Conservation (phyloP, 92 coral and sea anemone genomes). For the Palythoa grandis region DNA sequence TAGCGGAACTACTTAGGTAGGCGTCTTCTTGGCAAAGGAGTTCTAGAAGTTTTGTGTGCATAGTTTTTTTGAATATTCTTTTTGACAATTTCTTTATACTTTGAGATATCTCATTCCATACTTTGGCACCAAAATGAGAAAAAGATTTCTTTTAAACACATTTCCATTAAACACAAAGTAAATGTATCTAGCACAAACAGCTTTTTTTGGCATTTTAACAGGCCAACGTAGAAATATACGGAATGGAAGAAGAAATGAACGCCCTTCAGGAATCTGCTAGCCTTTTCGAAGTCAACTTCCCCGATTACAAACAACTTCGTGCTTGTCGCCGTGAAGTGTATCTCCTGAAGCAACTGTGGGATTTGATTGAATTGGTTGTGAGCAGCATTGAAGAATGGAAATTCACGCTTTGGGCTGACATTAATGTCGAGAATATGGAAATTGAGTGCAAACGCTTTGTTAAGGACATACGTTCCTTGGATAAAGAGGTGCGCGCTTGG, state of each 20-base stretch:
- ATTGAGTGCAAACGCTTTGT: slow-evolving; percentile 98
- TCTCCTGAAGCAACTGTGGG: slow-evolving; percentile 95
- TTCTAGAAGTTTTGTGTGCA: no score
- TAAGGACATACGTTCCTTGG: slow-evolving; percentile 92
- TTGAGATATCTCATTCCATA: no score
- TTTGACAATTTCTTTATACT: no score
- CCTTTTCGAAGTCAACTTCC: slow-evolving; percentile 99
- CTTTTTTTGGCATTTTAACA: neutral
- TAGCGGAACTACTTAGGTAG: no score
- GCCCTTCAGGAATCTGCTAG: slow-evolving; percentile 94
- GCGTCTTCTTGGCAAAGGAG: no score
- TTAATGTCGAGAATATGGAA: slow-evolving; percentile 97
- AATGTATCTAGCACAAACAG: neutral
- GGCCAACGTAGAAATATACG: slow-evolving; percentile 88
- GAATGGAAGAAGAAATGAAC: slow-evolving; percentile 95
- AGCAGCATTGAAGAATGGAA: slow-evolving; percentile 99
- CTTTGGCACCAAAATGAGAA: no score
- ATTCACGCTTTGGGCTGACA: slow-evolving; percentile 93
- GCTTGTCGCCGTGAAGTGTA: slow-evolving; percentile 97
- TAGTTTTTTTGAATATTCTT: no score
- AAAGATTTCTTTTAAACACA: no score
- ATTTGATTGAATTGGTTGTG: slow-evolving; percentile 91
- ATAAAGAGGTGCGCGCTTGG: slow-evolving; percentile 99
- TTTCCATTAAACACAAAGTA: neutral
- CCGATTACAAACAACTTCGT: slow-evolving; percentile 99